Conservation (phyloP, 2,797 vertebrate species). For the Propithecus deckenii region DNA sequence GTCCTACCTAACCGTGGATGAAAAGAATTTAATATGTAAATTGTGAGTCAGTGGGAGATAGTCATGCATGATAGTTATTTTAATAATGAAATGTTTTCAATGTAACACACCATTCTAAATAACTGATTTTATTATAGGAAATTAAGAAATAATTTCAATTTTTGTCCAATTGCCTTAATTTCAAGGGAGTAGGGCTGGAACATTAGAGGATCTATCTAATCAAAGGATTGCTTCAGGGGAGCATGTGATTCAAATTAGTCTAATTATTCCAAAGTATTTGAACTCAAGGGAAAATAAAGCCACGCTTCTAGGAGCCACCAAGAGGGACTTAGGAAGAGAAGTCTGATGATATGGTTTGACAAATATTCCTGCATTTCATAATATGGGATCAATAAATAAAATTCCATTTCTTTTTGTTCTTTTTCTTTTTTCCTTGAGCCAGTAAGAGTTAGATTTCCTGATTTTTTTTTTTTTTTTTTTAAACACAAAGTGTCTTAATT, state of each 20-base stretch:
- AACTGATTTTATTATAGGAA: neutral
- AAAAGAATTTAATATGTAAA: neutral
- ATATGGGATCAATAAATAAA: neutral
- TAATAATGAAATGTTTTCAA: neutral
- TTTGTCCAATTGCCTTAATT: neutral
- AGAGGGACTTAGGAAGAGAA: neutral
- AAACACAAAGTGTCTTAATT: neutral
- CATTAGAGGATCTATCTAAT: neutral
- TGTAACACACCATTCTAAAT: neutral
- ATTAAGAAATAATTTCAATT: neutral
- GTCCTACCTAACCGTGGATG: neutral
- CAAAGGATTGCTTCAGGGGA: neutral
- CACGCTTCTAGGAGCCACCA: neutral
- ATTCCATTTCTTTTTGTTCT: neutral
- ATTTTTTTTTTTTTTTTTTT: neutral
- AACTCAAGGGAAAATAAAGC: neutral
- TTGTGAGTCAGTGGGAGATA: neutral
- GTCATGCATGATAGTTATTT: neutral
- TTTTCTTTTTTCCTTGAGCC: neutral
- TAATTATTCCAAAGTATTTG: slow-evolving; percentile 12
- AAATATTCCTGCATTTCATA: neutral
- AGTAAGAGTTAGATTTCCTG: neutral
- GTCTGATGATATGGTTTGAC: neutral
- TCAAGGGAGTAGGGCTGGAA: neutral
- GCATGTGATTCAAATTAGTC: neutral